Base-by-base conservation (phyloP, 2,113 vertebrate genomes). In the Setophaga petechia region DNA sequence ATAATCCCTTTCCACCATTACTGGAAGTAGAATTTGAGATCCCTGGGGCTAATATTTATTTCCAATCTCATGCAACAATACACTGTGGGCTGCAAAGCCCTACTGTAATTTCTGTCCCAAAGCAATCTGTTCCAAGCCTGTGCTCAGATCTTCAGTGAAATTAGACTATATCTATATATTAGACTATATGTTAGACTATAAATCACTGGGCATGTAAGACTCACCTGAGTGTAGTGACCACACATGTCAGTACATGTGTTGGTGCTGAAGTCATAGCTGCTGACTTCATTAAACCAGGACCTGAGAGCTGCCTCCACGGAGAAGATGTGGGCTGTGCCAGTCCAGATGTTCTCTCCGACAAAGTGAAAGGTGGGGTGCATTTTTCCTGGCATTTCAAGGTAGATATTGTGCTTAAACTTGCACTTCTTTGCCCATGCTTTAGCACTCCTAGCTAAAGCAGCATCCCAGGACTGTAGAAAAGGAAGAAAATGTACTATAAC, bases 311-410 rank as follows among this genome's bases (percentile, higher is more conserved):
- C 5, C 35, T 44, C 92, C 73, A 96, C 92, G 27, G 97, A 97
- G 75, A 98, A 98, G 35, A 89, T 62, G 77, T 8, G 78, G 63
- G 95, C 87, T 59, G 90, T 97, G 71, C 97, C 97, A 15, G 96
- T 94, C 97, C 97, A 98, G 47, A 98, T 97, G 74, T 98, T 98
- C 97, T 98, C 98, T 89, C 98, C 98, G 78, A 97, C 65, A 43
- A 41, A 5, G 39, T 25, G 46, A 90, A 98, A 98, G 33, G 11
- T 82, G 72, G 97, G 97, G 61, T 98, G 98, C 73, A 87, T 63
- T 91, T 94, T 97, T 8, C 77, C 12, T 5, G 21, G 25, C 4
- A 73, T 35, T 91, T 97, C n/a, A 82, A 98, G 95, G 72, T 97
- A 79, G 54, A 0, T 39, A 31, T 98, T 98, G 87, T 81, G 96